Percentiles rank a stretch among this genome's conserved stretches.
phyloP scores from a whole-genome alignment of 2,888 invertebrate genomes.

The Cryptops parisi region DNA sequence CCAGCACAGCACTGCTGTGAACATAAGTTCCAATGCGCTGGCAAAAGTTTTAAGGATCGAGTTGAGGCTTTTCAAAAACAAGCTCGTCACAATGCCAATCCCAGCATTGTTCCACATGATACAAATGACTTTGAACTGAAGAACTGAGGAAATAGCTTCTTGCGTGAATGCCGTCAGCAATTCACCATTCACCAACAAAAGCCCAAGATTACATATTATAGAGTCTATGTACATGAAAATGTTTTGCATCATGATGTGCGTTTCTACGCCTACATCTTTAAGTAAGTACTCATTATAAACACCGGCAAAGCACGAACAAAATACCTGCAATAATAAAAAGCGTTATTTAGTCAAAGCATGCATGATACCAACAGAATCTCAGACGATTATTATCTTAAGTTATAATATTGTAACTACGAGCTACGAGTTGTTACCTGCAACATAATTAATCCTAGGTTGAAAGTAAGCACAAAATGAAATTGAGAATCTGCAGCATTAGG shows the following conservation, averaged over 20 bases:
- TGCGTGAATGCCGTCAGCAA: conserved; percentile 44
- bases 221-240: conserved; percentile 92
- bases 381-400: no score
- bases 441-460: conserved; percentile 20
- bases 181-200: conserved; percentile 53
- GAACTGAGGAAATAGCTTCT: conserved; percentile 41
- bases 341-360: neutral
- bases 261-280: conserved; percentile 66
- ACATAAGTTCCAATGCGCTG: conserved; percentile 75
- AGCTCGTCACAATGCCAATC: conserved; percentile 84
- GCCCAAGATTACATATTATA: conserved; percentile 69
- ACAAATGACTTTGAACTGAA: conserved; percentile 51
- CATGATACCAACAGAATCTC: neutral
- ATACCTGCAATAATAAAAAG: conserved; percentile 46
- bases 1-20: conserved; percentile 79
- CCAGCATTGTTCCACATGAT: conserved; percentile 79
- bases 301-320: conserved; percentile 86
- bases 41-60: conserved; percentile 93
- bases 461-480: conserved; percentile 5
- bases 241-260: conserved; percentile 84
- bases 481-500: neutral
- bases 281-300: conserved; percentile 90
- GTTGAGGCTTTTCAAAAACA: conserved; percentile 81
- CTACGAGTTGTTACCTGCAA: conserved; percentile 25
- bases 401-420: no score